phyloP scores from a whole-genome alignment of 2,113 vertebrate species.

The Elephas maximus region DNA sequence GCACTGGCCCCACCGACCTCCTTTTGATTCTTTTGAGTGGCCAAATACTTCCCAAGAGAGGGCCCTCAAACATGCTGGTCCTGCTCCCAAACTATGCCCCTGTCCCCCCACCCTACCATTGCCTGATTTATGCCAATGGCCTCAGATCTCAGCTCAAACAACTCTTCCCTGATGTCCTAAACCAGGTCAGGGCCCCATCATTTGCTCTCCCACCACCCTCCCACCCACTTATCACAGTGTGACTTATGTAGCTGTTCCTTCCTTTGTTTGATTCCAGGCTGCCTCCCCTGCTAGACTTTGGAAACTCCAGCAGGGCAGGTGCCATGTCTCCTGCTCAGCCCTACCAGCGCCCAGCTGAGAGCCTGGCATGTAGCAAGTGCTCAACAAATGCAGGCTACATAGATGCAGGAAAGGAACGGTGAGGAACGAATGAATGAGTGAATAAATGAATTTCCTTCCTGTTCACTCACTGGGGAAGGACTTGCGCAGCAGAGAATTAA shows the following conservation, averaged over 20 bases:
- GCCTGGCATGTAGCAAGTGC: not conserved
- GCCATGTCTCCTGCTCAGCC: accelerated
- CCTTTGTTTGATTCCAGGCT: not conserved
- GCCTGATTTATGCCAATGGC: not conserved
- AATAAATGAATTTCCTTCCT: not conserved
- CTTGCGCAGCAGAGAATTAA: not conserved
- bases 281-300: not conserved
- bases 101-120: not conserved
- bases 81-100: not conserved
- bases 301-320: not conserved
- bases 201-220: not conserved
- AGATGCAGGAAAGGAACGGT: not conserved
- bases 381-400: not conserved
- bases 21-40: not conserved
- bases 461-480: not conserved
- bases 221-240: not conserved
- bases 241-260: not conserved
- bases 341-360: not conserved
- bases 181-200: not conserved
- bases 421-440: not conserved
- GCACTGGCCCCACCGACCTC: not conserved
- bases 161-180: accelerated
- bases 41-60: not conserved
- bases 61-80: not conserved
- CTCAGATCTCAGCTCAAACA: not conserved